phyloP scores from a whole-genome alignment of 2,888 invertebrate species.

The Tetramorium bicarinatum region DNA sequence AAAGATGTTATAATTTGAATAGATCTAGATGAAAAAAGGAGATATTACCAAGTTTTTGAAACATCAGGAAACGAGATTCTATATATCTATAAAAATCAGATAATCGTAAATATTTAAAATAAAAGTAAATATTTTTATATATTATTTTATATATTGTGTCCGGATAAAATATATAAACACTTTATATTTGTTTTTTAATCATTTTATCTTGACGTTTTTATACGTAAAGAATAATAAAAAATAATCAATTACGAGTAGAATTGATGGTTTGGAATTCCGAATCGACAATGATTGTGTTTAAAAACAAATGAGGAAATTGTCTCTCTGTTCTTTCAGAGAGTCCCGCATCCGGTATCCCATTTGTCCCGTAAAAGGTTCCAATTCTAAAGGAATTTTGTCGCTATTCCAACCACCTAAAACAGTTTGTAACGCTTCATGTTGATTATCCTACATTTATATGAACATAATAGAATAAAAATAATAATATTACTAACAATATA shows the following conservation, averaged over 20 bases:
- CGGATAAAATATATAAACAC: background rate
- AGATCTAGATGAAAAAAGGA: background rate
- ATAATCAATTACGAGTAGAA: background rate
- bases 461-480: background rate
- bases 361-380: background rate
- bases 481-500: background rate
- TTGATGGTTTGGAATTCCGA: background rate
- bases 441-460: background rate
- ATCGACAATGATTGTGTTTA: conserved; percentile 6
- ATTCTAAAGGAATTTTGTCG: background rate
- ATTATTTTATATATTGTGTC: background rate
- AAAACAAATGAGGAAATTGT: conserved; percentile 7
- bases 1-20: background rate
- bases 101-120: no score
- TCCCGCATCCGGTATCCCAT: background rate
- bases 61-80: background rate
- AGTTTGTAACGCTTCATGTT: background rate
- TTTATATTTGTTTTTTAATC: background rate
- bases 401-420: background rate
- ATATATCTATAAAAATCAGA: background rate
- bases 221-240: background rate
- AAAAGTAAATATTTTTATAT: conserved; percentile 10
- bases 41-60: background rate
- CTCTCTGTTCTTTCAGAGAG: background rate
- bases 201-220: background rate